These are phyloP conservation scores for Podiceps cristatus DNA, from an alignment of 2,113 vertebrate genomes.

Conservation along the genomic window DNA sequence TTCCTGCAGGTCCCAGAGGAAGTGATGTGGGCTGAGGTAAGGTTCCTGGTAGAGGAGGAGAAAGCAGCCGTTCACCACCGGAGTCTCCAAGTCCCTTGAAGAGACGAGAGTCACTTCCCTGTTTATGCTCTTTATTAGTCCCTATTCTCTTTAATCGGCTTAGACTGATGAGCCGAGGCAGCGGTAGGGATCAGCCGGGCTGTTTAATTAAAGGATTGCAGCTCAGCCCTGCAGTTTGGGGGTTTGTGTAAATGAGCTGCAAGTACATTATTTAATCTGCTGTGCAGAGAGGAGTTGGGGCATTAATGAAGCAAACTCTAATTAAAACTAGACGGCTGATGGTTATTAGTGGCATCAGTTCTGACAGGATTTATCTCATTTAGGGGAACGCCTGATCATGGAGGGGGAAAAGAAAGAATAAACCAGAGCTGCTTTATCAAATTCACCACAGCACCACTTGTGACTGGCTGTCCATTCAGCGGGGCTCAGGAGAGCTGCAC, in stretches of 20 bases:
- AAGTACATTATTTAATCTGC: constrained; percentile 72
- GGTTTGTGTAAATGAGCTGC: constrained; percentile 53
- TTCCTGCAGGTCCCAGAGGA: not conserved
- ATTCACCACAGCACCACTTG: constrained; percentile 13
- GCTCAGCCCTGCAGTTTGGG: constrained; percentile 56
- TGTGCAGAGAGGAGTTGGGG: constrained; percentile 51
- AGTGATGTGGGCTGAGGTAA: not conserved
- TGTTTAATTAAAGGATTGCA: constrained; percentile 73
- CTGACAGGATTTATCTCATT: constrained; percentile 70
- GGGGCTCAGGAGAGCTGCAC: not conserved
- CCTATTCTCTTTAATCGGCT: constrained; percentile 67
- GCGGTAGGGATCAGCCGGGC: constrained; percentile 44
- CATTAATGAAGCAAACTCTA: constrained; percentile 77
- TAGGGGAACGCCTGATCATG: constrained; percentile 42
- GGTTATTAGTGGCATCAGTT: constrained; percentile 72
- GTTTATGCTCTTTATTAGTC: constrained; percentile 63
- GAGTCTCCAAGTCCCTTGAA: constrained; percentile 51
- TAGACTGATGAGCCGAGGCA: constrained; percentile 58
- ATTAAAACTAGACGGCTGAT: constrained; percentile 75
- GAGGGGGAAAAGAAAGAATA: not conserved
- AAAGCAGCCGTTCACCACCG: not conserved
- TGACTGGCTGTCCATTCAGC: not conserved
- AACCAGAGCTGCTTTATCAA: constrained; percentile 1
- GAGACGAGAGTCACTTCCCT: constrained; percentile 51
- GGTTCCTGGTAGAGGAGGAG: not conserved